phyloP scores from a whole-genome alignment of 2,888 invertebrate genomes.

The Drosophila atripex region DNA sequence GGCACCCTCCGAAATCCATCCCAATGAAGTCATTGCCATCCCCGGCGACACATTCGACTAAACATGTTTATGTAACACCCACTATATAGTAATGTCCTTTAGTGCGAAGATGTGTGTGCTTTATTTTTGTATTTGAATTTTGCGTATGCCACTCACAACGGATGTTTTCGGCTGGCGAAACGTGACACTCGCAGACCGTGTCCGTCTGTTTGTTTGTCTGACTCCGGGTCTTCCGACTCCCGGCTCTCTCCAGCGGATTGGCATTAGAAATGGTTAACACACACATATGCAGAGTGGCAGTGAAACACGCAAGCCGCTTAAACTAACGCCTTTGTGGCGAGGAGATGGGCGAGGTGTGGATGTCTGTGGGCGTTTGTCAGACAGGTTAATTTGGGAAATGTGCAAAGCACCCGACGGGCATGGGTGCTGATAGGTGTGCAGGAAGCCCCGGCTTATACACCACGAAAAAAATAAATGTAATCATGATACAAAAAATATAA shows the following conservation, averaged over 20 bases:
- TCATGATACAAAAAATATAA: background rate
- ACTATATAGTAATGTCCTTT: slow-evolving; percentile 5
- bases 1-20: slow-evolving; percentile 27
- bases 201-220: slow-evolving; percentile 9
- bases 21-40: slow-evolving; percentile 69
- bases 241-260: slow-evolving; percentile 7
- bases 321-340: slow-evolving; percentile 53
- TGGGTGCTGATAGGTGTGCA: slow-evolving; percentile 17
- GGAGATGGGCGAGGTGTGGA: background rate
- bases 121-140: slow-evolving; percentile 46
- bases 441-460: slow-evolving; percentile 7
- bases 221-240: background rate
- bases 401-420: slow-evolving; percentile 38
- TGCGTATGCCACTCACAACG: slow-evolving; percentile 68
- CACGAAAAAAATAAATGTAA: slow-evolving; percentile 4
- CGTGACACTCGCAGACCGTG: slow-evolving; percentile 44
- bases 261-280: slow-evolving; percentile 33
- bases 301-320: slow-evolving; percentile 70
- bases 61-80: slow-evolving; percentile 7
- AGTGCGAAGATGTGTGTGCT: slow-evolving; percentile 17
- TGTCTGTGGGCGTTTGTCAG: slow-evolving; percentile 21
- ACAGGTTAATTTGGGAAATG: slow-evolving; percentile 59
- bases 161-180: slow-evolving; percentile 43
- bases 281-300: slow-evolving; percentile 58
- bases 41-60: slow-evolving; percentile 12